These are phyloP conservation scores for Drosophila demipolita DNA, from an alignment of 2,888 invertebrate genomes.

Conservation along the genomic window DNA sequence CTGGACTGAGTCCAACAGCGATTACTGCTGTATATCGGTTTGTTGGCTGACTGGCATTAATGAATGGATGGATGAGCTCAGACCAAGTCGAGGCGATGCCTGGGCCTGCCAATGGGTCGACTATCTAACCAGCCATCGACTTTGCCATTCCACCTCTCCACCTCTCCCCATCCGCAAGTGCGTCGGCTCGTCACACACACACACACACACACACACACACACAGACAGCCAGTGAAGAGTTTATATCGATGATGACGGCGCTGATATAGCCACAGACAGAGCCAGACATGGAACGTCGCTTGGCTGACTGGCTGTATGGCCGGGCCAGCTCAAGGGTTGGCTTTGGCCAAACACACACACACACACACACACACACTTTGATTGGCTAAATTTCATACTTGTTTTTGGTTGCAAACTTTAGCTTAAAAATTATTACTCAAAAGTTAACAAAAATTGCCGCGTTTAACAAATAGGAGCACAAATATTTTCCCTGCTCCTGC, in stretches of 20 bases:
- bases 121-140: conserved; percentile 63
- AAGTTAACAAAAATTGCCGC: conserved; percentile 56
- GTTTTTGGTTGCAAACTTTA: conserved; percentile 59
- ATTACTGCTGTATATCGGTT: conserved; percentile 64
- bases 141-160: conserved; percentile 10
- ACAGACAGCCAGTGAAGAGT: conserved; percentile 59
- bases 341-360: conserved; percentile 27
- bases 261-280: conserved; percentile 73
- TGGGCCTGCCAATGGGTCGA: conserved; percentile 50
- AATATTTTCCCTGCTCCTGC: conserved; percentile 54
- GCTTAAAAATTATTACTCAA: conserved; percentile 68
- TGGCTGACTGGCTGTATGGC: conserved; percentile 42
- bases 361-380: conserved; percentile 37
- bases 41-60: conserved; percentile 72
- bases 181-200: too few relatives aligned
- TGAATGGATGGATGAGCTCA: conserved; percentile 78
- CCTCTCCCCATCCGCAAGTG: too few relatives aligned
- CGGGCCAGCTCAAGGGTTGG: conserved; percentile 54
- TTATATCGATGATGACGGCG: conserved; percentile 80
- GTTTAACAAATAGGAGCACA: conserved; percentile 54
- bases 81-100: conserved; percentile 40
- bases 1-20: conserved; percentile 17
- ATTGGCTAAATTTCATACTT: conserved; percentile 71
- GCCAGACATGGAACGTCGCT: conserved; percentile 54
- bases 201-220: neutral